These are phyloP conservation scores for Reticulitermes lucifugus DNA, from an alignment of 2,888 invertebrate species.

Conservation along the genomic window DNA sequence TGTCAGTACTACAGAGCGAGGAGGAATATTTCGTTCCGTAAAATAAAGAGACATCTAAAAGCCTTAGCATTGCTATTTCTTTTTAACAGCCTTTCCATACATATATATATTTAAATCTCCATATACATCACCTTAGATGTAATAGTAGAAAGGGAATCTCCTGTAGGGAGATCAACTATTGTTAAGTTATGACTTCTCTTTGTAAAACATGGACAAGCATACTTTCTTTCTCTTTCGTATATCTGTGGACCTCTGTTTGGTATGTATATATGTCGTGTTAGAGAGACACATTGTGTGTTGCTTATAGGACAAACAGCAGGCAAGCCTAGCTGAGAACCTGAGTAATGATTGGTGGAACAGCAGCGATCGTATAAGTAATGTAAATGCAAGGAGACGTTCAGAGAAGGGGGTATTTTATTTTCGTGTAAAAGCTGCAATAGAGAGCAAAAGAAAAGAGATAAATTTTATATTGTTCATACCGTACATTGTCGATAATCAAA, in stretches of 20 bases:
- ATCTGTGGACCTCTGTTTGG: neutral
- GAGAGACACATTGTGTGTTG: slow-evolving; percentile 5
- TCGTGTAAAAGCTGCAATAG: too few relatives aligned
- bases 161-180: slow-evolving; percentile 33
- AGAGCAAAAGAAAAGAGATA: too few relatives aligned
- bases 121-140: neutral
- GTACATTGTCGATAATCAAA: too few relatives aligned
- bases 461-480: too few relatives aligned
- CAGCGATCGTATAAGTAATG: neutral
- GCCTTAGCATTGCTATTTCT: neutral
- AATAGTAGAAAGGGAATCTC: neutral
- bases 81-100: slow-evolving; percentile 11
- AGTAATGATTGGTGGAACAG: neutral
- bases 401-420: too few relatives aligned
- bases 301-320: neutral
- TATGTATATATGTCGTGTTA: slow-evolving; percentile 14
- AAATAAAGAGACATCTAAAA: neutral
- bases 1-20: neutral
- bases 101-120: neutral
- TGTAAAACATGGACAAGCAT: slow-evolving; percentile 31
- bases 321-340: neutral
- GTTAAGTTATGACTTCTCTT: slow-evolving; percentile 35
- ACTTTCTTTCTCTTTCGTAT: neutral
- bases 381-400: neutral
- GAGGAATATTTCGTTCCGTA: neutral